A percentile compares a stretch with the other conserved stretches of the same genome.
Evolutionary conservation across 1,140 invertebrate species (phyloP).

Genomic region (Drosophila murphyi): DNA sequence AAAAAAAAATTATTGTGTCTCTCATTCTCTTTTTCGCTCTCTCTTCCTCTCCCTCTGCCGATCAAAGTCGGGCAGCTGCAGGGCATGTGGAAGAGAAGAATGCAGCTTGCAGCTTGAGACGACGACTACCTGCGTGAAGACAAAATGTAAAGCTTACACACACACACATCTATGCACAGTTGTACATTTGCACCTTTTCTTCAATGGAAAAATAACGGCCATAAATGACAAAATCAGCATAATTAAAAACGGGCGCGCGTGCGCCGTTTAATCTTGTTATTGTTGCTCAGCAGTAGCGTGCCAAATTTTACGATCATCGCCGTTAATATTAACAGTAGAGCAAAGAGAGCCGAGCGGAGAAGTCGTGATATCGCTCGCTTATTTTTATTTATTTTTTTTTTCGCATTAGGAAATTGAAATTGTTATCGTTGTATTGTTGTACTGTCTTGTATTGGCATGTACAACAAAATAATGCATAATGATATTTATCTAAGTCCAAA

Average conservation of each 20-base stretch:
- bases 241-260: conserved; percentile 48
- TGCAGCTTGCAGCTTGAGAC: conserved; percentile 26
- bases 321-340: background rate
- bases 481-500: conserved; percentile 28
- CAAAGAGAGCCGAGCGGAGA: background rate
- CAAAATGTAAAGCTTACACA: conserved; percentile 11
- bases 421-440: conserved; percentile 7
- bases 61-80: conserved; percentile 16
- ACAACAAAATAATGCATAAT: conserved; percentile 13
- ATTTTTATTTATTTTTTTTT: too few species aligned
- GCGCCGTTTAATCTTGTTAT: conserved; percentile 28
- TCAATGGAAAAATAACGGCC: conserved; percentile 43
- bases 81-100: conserved; percentile 25
- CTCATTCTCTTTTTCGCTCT: background rate
- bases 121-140: conserved; percentile 13
- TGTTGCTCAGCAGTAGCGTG: conserved; percentile 8
- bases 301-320: conserved; percentile 18
- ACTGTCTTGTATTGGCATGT: background rate
- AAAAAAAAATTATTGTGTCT: background rate
- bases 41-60: background rate
- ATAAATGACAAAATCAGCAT: conserved; percentile 46
- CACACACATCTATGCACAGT: background rate
- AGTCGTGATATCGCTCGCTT: background rate
- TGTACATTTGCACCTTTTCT: conserved; percentile 24
- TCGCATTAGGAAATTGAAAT: conserved; percentile 13